Base-by-base conservation (phyloP, 2,888 invertebrate genomes). In the Conistra vaccinii region DNA sequence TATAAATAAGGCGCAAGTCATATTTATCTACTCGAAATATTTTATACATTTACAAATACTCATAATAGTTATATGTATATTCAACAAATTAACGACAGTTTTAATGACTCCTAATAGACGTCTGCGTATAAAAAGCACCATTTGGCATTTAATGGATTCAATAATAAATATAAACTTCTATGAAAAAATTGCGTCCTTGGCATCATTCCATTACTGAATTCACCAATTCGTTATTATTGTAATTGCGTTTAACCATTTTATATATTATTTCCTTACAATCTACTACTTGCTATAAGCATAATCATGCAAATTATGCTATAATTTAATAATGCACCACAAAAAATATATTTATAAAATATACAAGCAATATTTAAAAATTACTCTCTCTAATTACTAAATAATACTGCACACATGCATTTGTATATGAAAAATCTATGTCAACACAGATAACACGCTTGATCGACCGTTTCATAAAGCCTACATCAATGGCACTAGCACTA, bases 381-480 rank as follows among this genome's bases (percentile, higher is more conserved):
- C 79, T 84, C 74, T 84, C 81, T 90, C 87, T 91, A 91, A 88
- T 84, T 78, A 86, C 89, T 92, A 92, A 90, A 92, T 95, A 95
- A 95, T 95, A 95, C 95, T 95, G 94, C 93, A 93, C 89, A 90
- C 95, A 93, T 95, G 94, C 94, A 92, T 87, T 90, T 89, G 80
- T 84, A 84, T 83, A 88, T 85, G 85, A 89, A 87, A 89, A 92
- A 89, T 93, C 93, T 93, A 94, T 94, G 91, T 94, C 92, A 88
- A 93, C 91, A 94, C 93, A 93, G 93, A 93, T 92, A 94, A 94
- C 92, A 92, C 90, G 82, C 86, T 87, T 87, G 84, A 81, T 88
- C 80, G 85, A 85, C 66, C 71, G 61, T 75, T 85, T 83, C 76
- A 86, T 71, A 73, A 84, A 85, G 83, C 84, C 87, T 79, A 85